Percentiles rank a stretch among this genome's conserved stretches.
Evolutionary conservation across 2,888 invertebrate genomes (phyloP).

Genomic region (Allacma fusca): DNA sequence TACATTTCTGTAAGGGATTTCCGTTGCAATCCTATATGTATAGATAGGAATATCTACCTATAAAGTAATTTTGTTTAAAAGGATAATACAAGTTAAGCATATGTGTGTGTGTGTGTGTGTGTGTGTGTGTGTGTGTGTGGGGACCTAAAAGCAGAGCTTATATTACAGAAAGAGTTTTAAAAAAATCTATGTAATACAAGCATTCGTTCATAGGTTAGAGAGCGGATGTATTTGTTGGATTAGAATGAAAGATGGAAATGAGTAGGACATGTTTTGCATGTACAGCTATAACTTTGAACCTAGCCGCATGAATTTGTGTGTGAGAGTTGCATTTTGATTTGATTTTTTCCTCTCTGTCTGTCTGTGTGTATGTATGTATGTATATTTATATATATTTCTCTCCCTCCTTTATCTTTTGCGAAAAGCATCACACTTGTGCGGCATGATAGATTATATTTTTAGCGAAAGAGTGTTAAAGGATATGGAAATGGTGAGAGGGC

Average conservation of each 20-base stretch:
- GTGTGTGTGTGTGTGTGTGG: no score
- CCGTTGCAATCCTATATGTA: no score
- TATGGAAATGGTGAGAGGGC: not conserved
- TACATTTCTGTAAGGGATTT: no score
- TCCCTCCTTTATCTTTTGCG: not conserved
- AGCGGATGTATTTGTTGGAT: not conserved
- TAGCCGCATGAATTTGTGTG: conserved; percentile 3
- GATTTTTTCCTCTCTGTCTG: not conserved
- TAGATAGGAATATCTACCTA: no score
- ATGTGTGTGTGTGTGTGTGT: no score
- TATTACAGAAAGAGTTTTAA: no score
- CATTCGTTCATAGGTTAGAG: not conserved
- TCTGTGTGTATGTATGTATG: no score
- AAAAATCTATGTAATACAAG: no score
- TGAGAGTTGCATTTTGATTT: conserved; percentile 6
- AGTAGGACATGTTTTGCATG: conserved; percentile 9
- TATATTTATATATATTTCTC: no score
- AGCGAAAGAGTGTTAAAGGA: not conserved
- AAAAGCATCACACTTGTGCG: conserved; percentile 4
- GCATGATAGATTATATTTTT: conserved; percentile 8
- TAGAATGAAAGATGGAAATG: conserved; percentile 2
- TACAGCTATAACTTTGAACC: not conserved
- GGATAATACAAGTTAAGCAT: no score
- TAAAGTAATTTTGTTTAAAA: no score
- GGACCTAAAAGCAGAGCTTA: not conserved